Evolutionary conservation across 2,888 invertebrate species (phyloP), one percentile per base, ranked within the genome.

Genomic region (Cheilosia urbana): DNA sequence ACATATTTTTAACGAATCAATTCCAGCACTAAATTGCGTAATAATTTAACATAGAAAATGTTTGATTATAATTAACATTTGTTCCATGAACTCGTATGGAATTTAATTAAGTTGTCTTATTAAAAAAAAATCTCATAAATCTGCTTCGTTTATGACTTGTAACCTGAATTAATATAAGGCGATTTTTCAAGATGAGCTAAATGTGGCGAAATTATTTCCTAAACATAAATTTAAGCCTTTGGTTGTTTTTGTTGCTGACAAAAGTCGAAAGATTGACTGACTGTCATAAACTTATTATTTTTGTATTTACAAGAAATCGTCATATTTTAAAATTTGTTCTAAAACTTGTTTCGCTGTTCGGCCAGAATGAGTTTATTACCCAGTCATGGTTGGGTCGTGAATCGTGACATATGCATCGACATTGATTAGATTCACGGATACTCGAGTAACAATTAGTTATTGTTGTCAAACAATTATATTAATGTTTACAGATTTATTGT

Each of bases 401-500:
- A 2, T n/a, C 27, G 17, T n/a, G 30, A 27, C 21, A 3, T 51
- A 4, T 45, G 19, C 58, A 21, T 55, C 11, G 55, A 47, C 62
- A 30, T 27, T 24, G 27, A 65, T 65, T 24, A 37, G 15, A 55
- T 34, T n/a, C 6, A 17, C 7, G 17, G 13, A 19, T 30, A 63
- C 13, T 45, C n/a, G 13, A 30, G 27, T n/a, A 62, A 30, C 45
- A 45, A 55, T 47, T 47, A 24, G 47, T 9, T 47, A 17, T 17
- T 19, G 9, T 17, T 47, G 47, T 7, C 9, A 69, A n/a, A 5
- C 27, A 19, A 45, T 57, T 68, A 72, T 72, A 53, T 34, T 42
- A 73, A 62, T 62, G 49, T n/a, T 17, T 55, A 37, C 27, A 24
- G 30, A 75, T 75, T 65, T 65, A 57, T 47, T 47, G 57, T 65